Percentiles rank a stretch among this genome's conserved stretches.
These are phyloP conservation scores for Prosopocoilus inquinatus DNA, from an alignment of 2,888 invertebrate genomes.

Conservation along the genomic window DNA sequence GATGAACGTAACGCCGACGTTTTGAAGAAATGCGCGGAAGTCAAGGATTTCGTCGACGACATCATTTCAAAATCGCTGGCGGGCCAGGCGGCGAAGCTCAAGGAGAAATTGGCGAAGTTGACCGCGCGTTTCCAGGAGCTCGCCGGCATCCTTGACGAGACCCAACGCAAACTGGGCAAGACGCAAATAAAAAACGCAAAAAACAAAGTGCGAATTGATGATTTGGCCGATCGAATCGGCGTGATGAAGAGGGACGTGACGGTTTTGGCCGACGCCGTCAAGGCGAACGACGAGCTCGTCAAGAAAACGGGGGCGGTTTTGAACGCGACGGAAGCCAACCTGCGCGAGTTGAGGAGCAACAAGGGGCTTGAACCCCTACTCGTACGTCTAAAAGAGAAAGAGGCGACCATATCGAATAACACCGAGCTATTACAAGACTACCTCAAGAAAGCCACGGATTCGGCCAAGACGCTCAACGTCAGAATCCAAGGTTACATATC, in stretches of 20 bases:
- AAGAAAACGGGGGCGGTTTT: slow-evolving; percentile 43
- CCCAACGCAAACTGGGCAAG: slow-evolving; percentile 1
- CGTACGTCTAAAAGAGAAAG: background rate
- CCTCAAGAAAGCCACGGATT: no score
- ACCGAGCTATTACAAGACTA: no score
- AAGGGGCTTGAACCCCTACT: slow-evolving; percentile 14
- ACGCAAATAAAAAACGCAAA: slow-evolving; percentile 8
- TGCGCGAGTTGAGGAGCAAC: slow-evolving; percentile 17
- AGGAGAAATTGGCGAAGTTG: slow-evolving; percentile 7
- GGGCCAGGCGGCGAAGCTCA: slow-evolving; percentile 11
- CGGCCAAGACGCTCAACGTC: no score
- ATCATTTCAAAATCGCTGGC: slow-evolving; percentile 23
- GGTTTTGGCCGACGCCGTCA: slow-evolving; percentile 14
- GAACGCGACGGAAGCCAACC: slow-evolving; percentile 24
- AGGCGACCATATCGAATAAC: background rate
- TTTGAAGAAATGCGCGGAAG: slow-evolving; percentile 42
- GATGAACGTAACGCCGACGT: slow-evolving; percentile 39
- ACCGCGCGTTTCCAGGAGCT: slow-evolving; percentile 6
- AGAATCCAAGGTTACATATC: no score
- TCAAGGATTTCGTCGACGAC: slow-evolving; percentile 44
- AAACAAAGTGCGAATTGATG: slow-evolving; percentile 4
- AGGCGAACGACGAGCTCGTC: slow-evolving; percentile 31
- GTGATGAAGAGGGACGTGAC: slow-evolving; percentile 8
- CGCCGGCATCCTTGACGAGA: slow-evolving; percentile 3
- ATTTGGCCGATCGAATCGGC: slow-evolving; percentile 3